Base-by-base conservation (phyloP, 2,113 vertebrate genomes). In the Microcebus murinus region DNA sequence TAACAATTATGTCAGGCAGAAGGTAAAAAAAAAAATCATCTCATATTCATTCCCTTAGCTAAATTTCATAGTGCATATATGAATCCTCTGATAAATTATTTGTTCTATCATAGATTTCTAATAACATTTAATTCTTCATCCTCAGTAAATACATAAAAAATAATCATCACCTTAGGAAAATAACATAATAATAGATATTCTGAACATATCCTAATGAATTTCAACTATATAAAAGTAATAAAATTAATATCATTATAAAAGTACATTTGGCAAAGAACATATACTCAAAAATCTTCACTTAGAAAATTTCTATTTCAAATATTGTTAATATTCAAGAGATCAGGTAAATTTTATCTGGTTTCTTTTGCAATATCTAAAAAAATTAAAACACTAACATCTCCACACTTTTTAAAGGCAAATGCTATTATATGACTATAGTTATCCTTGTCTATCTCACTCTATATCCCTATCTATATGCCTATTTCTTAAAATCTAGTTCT, bases 181-280 rank as follows among this genome's bases (percentile, higher is more conserved):
- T 70, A 77, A 83, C 11, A 80, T 36, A 52, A 82, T 27, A 95
- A 82, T 27, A 95, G 45, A 34, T 59, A 91, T 74, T 92, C 15
- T 90, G 82, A 91, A 63, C 4, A 77, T 39, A 76, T n/a, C 20
- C 52, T 71, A 94, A 73, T 50, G 68, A 88, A 94, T 67, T 94
- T 81, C 20, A 95, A 89, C 45, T 87, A 98, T 31, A 80, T 36
- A 77, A 85, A 91, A 77, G 77, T 23, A 87, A 79, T 52, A 89
- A 96, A 93, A 87, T 74, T 39, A 90, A 52, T 68, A 13, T 76
- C 17, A 82, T 85, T 79, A 73, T 39, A 57, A 82, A 94, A 84
- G 17, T 52, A 95, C 55, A 93, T 84, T 36, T 90, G 45, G 42
- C 68, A 88, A 95, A 94, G 42, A 74, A 52, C 1, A 71, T 2